Evolutionary conservation across 2,797 vertebrate species (phyloP), one percentile per base, ranked within the genome.

Genomic region (Cossypha niveicapilla): DNA sequence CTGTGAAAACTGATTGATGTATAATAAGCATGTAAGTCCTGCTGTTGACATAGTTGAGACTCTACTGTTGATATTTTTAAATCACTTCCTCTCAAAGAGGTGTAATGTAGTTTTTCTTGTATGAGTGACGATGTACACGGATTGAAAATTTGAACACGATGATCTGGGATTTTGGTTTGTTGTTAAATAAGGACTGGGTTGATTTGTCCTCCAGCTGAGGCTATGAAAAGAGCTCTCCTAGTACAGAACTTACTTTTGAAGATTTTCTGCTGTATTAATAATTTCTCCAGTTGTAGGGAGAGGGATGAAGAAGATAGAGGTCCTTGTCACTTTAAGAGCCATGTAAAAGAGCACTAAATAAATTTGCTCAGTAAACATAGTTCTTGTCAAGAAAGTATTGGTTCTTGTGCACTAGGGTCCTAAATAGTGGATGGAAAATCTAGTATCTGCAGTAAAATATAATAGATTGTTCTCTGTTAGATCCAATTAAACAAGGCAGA

Each of bases 101-200:
- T 57, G 47, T 11, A 63, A 13, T 21, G 23, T 50, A 41, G 45
- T 35, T 82, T 80, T 61, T 56, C 65, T 74, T 51, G 10, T 50
- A 30, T 1, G 11, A 74, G 19, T 65, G 51, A 66, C 41, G n/a
- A 62, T 1, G 1, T 27, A 28, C 5, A 34, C 0, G 5, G 67
- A 51, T 58, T 86, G 25, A 77, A 82, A 82, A 47, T 7, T 41
- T 1, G 1, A 66, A 37, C 51, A 27, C 0, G 4, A 11, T 63
- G 25, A 60, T 71, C 48, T 60, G 41, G 39, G 41, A 23, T 67
- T 7, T 34, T 62, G 13, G 10, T 18, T 51, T 41, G 23, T 39
- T 22, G 18, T 54, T 88, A 54, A 72, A 65, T 18, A 37, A 78
- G 51, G 21, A 54, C 54, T 68, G 28, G 19, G 18, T 18, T 75